phyloP scores from a whole-genome alignment of 2,797 vertebrate genomes.

The Micrastur ruficollis region DNA sequence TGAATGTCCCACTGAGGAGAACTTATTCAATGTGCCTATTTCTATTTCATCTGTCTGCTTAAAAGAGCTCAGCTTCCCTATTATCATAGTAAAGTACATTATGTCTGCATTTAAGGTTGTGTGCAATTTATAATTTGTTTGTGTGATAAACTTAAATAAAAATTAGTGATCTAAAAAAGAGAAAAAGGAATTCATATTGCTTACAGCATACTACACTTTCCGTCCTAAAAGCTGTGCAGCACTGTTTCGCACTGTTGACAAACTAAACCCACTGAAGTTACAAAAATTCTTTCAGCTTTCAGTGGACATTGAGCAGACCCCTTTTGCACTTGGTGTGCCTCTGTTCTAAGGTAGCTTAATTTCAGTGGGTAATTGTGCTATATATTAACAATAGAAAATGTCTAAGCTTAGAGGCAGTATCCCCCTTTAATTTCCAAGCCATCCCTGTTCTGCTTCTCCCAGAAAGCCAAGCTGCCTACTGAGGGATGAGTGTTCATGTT shows the following conservation, averaged over 20 bases:
- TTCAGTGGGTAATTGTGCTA: not conserved
- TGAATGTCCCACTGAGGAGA: not conserved
- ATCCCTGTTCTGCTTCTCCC: not conserved
- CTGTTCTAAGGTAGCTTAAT: not conserved
- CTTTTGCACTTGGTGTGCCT: not conserved
- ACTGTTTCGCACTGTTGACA: not conserved
- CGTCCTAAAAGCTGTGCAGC: not conserved
- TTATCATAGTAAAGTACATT: not conserved
- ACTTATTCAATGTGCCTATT: not conserved
- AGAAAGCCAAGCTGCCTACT: not conserved
- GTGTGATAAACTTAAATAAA: slow-evolving; percentile 6
- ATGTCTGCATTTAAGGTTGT: not conserved
- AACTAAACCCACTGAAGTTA: not conserved
- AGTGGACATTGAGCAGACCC: not conserved
- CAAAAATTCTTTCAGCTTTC: not conserved
- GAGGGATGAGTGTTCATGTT: not conserved
- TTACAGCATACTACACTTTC: not conserved
- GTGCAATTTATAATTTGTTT: not conserved
- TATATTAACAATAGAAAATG: not conserved
- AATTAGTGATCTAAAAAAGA: slow-evolving; percentile 24
- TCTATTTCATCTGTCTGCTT: not conserved
- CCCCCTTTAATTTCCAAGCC: not conserved
- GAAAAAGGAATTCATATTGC: slow-evolving; percentile 8
- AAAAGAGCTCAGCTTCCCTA: slow-evolving; percentile 1
- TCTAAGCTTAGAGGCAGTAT: not conserved